Evolutionary conservation across 1,140 invertebrate genomes (phyloP).

Genomic region (Drosophila biarmipes): DNA sequence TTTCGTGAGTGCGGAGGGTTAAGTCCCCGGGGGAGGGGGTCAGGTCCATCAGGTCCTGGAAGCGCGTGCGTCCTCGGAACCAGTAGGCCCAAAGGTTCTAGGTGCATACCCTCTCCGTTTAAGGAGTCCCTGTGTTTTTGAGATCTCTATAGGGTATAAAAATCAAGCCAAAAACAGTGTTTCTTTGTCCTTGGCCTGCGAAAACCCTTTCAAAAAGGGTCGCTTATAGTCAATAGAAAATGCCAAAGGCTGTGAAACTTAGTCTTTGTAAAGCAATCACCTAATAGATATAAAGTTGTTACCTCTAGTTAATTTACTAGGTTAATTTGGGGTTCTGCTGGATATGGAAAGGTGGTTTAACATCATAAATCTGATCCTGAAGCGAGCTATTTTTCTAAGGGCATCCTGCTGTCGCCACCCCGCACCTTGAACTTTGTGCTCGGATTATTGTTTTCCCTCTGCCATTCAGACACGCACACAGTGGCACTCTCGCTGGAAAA

Average conservation of each 20-base stretch:
- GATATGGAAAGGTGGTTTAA: too few relatives aligned
- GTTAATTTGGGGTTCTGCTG: too few relatives aligned
- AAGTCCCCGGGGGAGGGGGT: background rate
- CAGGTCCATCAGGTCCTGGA: background rate
- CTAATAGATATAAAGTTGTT: too few relatives aligned
- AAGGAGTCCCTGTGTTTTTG: background rate
- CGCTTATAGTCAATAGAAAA: too few relatives aligned
- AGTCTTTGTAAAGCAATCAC: too few relatives aligned
- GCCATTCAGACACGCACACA: slow-evolving; percentile 1
- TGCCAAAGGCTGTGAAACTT: too few relatives aligned
- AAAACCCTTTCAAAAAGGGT: too few relatives aligned
- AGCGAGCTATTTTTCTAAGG: background rate
- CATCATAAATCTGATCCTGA: background rate
- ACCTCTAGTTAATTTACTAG: too few relatives aligned
- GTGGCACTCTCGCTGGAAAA: slow-evolving; percentile 2
- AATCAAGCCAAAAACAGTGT: too few relatives aligned
- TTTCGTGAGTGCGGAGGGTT: slow-evolving; percentile 29
- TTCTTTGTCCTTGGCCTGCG: too few relatives aligned
- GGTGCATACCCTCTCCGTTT: background rate
- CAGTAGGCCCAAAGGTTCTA: background rate
- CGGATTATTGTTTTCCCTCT: slow-evolving; percentile 4
- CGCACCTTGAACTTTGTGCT: background rate
- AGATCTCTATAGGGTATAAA: too few relatives aligned
- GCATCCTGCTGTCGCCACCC: background rate
- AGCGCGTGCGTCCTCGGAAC: background rate